Evolutionary conservation across 2,113 vertebrate genomes (phyloP).

Genomic region (Ameiurus melas): DNA sequence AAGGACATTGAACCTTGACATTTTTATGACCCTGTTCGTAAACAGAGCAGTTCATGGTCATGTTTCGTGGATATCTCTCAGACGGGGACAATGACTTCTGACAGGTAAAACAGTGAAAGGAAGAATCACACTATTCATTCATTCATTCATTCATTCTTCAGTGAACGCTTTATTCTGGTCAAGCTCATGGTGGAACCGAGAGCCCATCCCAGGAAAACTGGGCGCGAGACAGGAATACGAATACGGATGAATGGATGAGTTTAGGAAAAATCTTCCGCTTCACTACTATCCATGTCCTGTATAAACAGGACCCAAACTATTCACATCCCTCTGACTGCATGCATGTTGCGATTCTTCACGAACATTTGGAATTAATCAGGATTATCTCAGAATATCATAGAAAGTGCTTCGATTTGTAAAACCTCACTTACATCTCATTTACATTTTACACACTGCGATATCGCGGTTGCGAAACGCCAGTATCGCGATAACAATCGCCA

Average conservation of each 20-base stretch:
- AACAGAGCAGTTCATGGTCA: background rate
- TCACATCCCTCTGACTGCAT: background rate
- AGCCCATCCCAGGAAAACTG: background rate
- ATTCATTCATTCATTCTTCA: background rate
- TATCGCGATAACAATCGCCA: background rate
- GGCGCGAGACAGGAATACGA: background rate
- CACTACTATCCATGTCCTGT: background rate
- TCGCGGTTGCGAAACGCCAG: background rate
- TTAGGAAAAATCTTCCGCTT: background rate
- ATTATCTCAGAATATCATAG: background rate
- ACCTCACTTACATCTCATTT: too few relatives aligned
- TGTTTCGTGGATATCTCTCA: background rate
- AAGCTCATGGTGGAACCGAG: background rate
- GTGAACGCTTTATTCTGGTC: background rate
- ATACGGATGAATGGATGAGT: background rate
- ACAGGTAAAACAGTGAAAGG: background rate
- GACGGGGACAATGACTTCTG: background rate
- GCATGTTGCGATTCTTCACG: background rate
- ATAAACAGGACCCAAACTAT: background rate
- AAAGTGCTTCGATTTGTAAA: background rate
- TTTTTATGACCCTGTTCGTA: background rate
- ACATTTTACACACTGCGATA: background rate
- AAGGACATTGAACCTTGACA: background rate
- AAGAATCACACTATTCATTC: background rate
- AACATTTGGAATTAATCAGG: background rate